Base-by-base conservation (phyloP, 2,113 vertebrate species). In the Pheucticus melanocephalus region DNA sequence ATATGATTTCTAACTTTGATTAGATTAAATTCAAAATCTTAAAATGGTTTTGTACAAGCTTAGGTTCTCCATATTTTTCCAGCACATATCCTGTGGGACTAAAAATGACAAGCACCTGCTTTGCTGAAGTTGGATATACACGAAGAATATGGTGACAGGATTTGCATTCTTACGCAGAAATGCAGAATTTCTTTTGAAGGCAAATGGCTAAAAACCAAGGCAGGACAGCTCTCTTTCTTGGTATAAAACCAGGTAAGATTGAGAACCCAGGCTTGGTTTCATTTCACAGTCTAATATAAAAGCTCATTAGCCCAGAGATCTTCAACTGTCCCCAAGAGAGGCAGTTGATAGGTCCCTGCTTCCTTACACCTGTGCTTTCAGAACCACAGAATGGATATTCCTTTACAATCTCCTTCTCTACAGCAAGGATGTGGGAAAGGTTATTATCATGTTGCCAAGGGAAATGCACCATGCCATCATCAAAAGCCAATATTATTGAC, bases 401-500 rank as follows among this genome's bases (percentile, higher is more conserved):
- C 94, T 95, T 96, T 75, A 71, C 85, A 82, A 80, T 84, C 69
- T 92, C 88, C 44, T 71, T 45, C 88, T 78, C 91, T 56, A 22
- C 78, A 93, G 51, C 39, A 65, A 92, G 47, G 47, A 92, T 71
- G 27, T 89, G 59, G 80, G 87, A 95, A 93, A 89, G 77, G 72
- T 95, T 94, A 97, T 89, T 91, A 95, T n/a, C 64, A 77, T 53
- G 85, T 37, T 87, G 88, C 90, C 89, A 75, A 86, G 77, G 92
- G 93, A 91, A 97, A 96, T 94, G 73, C 56, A 91, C 86, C 80
- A 93, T 91, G 42, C 81, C 64, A 73, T 91, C 83, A 96, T 92
- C 81, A 93, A 94, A 97, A 94, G 57, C 70, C 88, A 94, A 35
- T 96, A 94, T 72, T 92, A 81, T 21, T 92, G 76, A 85, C 66